phyloP scores from a whole-genome alignment of 1,140 invertebrate genomes.

The Drosophila athabasca region DNA sequence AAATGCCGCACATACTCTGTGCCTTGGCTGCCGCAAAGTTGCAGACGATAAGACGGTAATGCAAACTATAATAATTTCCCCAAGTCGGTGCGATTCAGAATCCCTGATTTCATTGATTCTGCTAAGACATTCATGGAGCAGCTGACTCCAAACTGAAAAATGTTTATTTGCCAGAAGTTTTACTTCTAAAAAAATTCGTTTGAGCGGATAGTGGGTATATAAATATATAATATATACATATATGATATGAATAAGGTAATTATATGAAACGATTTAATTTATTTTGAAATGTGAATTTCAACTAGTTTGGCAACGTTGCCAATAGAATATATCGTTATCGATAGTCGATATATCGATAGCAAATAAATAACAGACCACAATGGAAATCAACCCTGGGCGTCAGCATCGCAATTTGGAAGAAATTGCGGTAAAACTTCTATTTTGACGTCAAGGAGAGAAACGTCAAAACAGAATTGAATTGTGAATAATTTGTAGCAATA shows the following conservation, averaged over 20 bases:
- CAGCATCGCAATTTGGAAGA: conserved; percentile 30
- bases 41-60: conserved; percentile 84
- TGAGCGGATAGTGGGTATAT: conserved; percentile 4
- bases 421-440: conserved; percentile 44
- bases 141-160: conserved; percentile 65
- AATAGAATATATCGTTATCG: conserved; percentile 29
- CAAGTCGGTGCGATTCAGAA: conserved; percentile 62
- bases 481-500: conserved; percentile 83
- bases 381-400: conserved; percentile 28
- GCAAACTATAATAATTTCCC: conserved; percentile 42
- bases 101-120: conserved; percentile 63
- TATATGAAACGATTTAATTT: no score
- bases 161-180: conserved; percentile 72
- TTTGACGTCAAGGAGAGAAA: conserved; percentile 2
- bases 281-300: background rate
- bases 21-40: conserved; percentile 84
- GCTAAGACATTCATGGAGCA: conserved; percentile 28
- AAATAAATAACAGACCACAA: background rate
- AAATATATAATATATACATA: background rate
- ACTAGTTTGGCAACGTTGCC: background rate
- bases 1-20: conserved; percentile 84
- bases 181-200: conserved; percentile 65
- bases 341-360: no score
- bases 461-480: background rate
- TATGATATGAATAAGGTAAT: background rate